phyloP scores from a whole-genome alignment of 2,888 invertebrate species.

The Lasioglossum lativentre region DNA sequence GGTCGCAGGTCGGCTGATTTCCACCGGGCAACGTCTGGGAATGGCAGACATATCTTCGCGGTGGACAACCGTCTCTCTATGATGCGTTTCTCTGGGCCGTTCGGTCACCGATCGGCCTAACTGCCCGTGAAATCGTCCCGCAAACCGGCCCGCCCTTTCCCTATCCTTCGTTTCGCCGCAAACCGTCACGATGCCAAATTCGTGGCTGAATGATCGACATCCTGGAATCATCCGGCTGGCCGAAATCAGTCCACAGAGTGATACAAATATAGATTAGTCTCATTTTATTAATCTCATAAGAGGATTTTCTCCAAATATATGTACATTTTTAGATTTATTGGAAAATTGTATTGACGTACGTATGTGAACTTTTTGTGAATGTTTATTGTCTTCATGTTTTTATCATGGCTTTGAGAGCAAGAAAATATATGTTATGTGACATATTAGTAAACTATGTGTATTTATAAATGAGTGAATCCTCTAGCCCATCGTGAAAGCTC shows the following conservation, averaged over 20 bases:
- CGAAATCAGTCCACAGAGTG: not conserved
- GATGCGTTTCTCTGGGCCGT: constrained; percentile 31
- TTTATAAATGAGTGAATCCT: not conserved
- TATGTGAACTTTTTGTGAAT: not conserved
- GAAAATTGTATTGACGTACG: not conserved
- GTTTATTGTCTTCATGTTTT: not conserved
- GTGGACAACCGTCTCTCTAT: constrained; percentile 31
- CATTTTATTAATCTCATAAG: not conserved
- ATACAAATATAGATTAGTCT: not conserved
- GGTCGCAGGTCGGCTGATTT: constrained; percentile 17
- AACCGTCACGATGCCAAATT: not conserved
- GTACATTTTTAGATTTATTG: not conserved
- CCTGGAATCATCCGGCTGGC: not conserved
- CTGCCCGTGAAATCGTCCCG: constrained; percentile 22
- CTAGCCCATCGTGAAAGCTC: not conserved
- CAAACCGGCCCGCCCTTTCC: constrained; percentile 4
- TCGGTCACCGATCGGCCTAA: constrained; percentile 25
- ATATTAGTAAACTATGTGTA: not conserved
- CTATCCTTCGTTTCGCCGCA: constrained; percentile 7
- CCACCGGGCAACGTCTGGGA: constrained; percentile 25
- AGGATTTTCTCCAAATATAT: not conserved
- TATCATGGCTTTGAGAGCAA: not conserved
- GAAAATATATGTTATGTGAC: not conserved
- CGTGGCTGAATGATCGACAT: not conserved
- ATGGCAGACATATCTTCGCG: constrained; percentile 50